Base-by-base conservation (phyloP, 2,113 vertebrate genomes). In the Podilymbus podiceps region DNA sequence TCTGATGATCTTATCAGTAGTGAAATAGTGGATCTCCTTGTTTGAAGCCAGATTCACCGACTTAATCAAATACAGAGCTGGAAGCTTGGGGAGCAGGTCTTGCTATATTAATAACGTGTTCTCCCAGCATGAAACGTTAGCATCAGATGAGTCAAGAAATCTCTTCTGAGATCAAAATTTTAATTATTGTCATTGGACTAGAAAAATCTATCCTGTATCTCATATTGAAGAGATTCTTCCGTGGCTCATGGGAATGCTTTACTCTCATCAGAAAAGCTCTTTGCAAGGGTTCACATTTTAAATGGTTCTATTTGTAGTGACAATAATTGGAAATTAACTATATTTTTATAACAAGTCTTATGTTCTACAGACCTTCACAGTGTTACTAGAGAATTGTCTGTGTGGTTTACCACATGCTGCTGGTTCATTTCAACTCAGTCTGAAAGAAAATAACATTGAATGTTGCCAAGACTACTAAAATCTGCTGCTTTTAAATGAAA, bases 401-500 rank as follows among this genome's bases (percentile, higher is more conserved):
- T 17, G 85, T 56, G 64, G 20, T 35, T 82, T 40, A 15, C 63
- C 46, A 38, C 42, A 20, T 5, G 1, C 76, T 95, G 64, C 83
- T 74, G 75, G 11, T 83, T 86, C 62, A 6, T 47, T 68, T 91
- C 88, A 83, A 50, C 90, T 92, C 76, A 84, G 83, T 62, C 83
- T 22, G 86, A 76, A 67, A 60, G 58, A 63, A 92, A 90, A 69
- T 46, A 86, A 11, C 68, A 9, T 9, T 38, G 25, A 33, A 58
- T 16, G 49, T 72, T 96, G 93, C 90, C 90, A 90, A 35, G 85
- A 47, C 60, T 89, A 63, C 63, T 84, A 83, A 77, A 92, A 83
- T 85, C 49, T 77, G 23, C 50, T 80, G 72, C 15, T 19, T 93
- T 85, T 16, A 59, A 88, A 31, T 2, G 13, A 50, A 83, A 85